These are phyloP conservation scores for Willowsia nigromaculata DNA, from an alignment of 2,888 invertebrate species.

Conservation along the genomic window DNA sequence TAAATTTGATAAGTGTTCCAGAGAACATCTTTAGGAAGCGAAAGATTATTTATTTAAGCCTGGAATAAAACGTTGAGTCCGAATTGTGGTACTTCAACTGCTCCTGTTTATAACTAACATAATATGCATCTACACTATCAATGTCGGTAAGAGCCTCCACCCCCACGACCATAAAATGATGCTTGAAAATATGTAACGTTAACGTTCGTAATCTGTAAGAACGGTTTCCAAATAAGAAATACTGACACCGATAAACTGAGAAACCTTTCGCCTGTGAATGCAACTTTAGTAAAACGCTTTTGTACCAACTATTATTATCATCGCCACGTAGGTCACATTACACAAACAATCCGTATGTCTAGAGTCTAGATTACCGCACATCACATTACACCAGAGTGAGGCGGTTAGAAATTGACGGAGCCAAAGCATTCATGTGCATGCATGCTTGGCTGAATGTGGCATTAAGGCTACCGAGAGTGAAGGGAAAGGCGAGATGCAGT, in stretches of 20 bases:
- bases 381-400: neutral
- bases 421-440: neutral
- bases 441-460: neutral
- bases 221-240: neutral
- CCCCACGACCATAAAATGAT: neutral
- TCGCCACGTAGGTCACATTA: conserved; percentile 69
- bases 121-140: neutral
- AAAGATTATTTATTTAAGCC: neutral
- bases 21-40: neutral
- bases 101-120: too few species aligned
- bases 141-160: neutral
- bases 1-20: neutral
- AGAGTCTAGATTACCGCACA: conserved; percentile 19
- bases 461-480: neutral
- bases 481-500: neutral
- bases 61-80: neutral
- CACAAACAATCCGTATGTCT: conserved; percentile 58
- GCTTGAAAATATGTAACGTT: neutral
- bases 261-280: neutral
- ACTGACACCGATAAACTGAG: neutral
- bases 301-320: conserved; percentile 50
- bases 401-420: neutral
- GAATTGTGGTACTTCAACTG: neutral
- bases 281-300: neutral
- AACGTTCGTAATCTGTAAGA: neutral